These are phyloP conservation scores for Cynoglossus semilaevis DNA, from an alignment of 2,113 vertebrate genomes.

Conservation along the genomic window DNA sequence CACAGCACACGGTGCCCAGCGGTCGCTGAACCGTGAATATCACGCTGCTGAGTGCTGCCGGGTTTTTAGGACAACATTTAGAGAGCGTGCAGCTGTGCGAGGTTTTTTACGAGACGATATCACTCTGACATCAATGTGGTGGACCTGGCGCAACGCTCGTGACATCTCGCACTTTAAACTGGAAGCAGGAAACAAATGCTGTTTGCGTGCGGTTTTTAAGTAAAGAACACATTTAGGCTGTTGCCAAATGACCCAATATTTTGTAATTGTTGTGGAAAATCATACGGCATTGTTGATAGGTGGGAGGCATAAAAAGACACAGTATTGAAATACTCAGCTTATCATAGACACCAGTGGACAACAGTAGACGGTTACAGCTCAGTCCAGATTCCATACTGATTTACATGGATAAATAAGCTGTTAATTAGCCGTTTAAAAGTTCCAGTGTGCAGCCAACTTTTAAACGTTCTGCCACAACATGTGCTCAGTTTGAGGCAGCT, in stretches of 20 bases:
- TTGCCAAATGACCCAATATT: conserved; percentile 15
- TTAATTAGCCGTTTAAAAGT: too few relatives aligned
- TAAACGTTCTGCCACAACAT: too few relatives aligned
- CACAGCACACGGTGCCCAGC: not conserved
- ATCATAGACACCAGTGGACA: too few relatives aligned
- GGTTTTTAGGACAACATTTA: conserved; percentile 21
- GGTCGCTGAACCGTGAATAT: conserved; percentile 11
- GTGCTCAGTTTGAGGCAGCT: too few relatives aligned
- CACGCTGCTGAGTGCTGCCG: conserved; percentile 8
- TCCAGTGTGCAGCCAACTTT: too few relatives aligned
- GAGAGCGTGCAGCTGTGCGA: conserved; percentile 7
- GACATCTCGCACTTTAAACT: conserved; percentile 20
- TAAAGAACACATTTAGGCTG: conserved; percentile 28
- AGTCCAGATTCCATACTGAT: too few relatives aligned
- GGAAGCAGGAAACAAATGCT: not conserved
- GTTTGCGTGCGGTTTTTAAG: conserved; percentile 12
- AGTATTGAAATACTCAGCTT: too few relatives aligned
- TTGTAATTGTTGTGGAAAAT: not conserved
- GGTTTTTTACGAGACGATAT: conserved; percentile 21
- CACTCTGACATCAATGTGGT: conserved; percentile 15
- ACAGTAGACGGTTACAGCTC: too few relatives aligned
- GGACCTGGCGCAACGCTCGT: conserved; percentile 29
- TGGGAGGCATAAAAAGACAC: too few relatives aligned
- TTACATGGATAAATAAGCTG: too few relatives aligned
- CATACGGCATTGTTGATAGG: too few relatives aligned